These are phyloP conservation scores for Troilus luridus DNA, from an alignment of 2,888 invertebrate genomes.

Conservation along the genomic window DNA sequence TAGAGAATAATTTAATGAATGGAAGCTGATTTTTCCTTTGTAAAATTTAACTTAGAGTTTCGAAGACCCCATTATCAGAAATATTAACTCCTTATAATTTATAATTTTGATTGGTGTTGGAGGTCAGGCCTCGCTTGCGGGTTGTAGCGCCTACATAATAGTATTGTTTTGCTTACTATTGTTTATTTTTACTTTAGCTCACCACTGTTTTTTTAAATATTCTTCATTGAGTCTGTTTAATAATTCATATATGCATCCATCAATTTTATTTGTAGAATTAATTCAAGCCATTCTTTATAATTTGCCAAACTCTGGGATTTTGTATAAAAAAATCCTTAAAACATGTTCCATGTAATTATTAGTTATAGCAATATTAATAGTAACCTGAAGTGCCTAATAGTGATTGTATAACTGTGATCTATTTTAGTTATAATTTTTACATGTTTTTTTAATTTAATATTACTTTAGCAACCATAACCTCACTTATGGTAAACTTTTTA, in stretches of 20 bases:
- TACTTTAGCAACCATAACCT: not conserved
- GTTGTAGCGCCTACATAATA: too few species aligned
- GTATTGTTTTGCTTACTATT: too few species aligned
- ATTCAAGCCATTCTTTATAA: not conserved
- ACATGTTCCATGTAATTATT: not conserved
- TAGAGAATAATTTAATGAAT: too few species aligned
- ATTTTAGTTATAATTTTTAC: conserved; percentile 12
- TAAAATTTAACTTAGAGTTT: not conserved
- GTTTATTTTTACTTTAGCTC: too few species aligned
- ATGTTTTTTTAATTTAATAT: not conserved
- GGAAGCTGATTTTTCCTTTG: not conserved
- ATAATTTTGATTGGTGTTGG: too few species aligned
- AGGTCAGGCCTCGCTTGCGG: too few species aligned
- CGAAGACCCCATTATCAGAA: not conserved
- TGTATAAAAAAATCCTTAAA: not conserved
- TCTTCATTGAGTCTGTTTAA: not conserved
- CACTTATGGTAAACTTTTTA: not conserved
- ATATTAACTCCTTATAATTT: not conserved
- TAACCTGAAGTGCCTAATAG: conserved; percentile 27
- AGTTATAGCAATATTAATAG: conserved; percentile 5
- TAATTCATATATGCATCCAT: not conserved
- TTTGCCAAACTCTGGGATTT: not conserved
- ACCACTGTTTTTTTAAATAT: not conserved
- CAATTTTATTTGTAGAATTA: not conserved
- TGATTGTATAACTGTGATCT: conserved; percentile 21